Base-by-base conservation (phyloP, 2,888 invertebrate genomes). In the Heteromyza rotundicornis region DNA sequence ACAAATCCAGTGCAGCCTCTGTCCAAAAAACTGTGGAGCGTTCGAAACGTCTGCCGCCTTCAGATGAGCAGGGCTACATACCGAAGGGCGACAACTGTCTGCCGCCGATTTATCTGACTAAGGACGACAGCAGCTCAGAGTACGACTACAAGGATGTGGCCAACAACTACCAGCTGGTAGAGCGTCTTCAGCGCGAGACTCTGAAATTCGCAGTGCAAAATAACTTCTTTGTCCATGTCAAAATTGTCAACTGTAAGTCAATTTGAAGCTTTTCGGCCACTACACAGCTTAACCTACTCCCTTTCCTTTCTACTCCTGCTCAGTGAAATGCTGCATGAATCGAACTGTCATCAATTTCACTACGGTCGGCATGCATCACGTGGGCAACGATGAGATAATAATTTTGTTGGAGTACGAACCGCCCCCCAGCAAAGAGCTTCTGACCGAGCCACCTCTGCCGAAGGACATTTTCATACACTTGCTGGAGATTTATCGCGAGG, bases 361-460 rank as follows among this genome's bases (percentile, higher is more conserved):
- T 20, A 91, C 92, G 0, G 86, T 87, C 68, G 94, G 94, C 14
- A 84, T 94, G 80, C 89, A 89, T 63, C 89, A 89, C 62, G 92
- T 92, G 17, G 92, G 92, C 1, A 94, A 93, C 77, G 93, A 94
- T 77, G 94, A 94, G 83, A 84, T 95, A 19, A 87, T 93, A 51
- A 86, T 92, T 60, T 78, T 94, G 40, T 82, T 94, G 20, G 92
- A 93, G 80, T 83, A 87, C 32, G 87, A 89, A 2, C 86, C 87
- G 58, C 89, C 90, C 72, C 85, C 85, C 55, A 62, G 65, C n/a
- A 64, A 66, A 44, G 68, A 57, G 16, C 36, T 56, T 2, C 24
- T 61, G 47, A 23, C 47, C 1, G 64, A 69, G 14, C 35, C 66
- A 1, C 59, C 66, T 0, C 62, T 73, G 24, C 91, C 92, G 0